Conservation (phyloP, 2,113 vertebrate genomes). For the Hucho hucho region DNA sequence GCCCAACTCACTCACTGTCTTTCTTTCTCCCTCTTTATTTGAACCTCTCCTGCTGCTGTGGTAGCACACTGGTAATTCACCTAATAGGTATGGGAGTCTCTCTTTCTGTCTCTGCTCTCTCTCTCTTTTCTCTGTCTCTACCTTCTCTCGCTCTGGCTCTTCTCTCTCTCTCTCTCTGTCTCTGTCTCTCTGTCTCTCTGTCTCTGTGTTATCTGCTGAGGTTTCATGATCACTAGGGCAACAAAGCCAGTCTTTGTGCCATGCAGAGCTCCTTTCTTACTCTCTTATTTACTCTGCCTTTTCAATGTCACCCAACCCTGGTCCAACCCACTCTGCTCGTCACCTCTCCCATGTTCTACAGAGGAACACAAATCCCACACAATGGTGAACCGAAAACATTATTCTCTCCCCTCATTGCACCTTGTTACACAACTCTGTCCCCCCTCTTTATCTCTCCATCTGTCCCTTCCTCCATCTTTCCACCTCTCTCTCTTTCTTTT, state of each 20-base stretch:
- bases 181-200: slow-evolving; percentile 19
- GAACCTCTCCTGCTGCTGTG: no score
- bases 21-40: slow-evolving; percentile 5
- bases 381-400: slow-evolving; percentile 43
- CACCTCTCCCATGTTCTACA: slow-evolving; percentile 45
- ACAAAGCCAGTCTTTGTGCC: slow-evolving; percentile 57
- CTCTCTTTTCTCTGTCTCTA: no score
- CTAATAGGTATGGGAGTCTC: no score
- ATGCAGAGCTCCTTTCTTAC: slow-evolving; percentile 20
- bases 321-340: background rate
- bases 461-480: no score
- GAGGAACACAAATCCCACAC: slow-evolving; percentile 32
- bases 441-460: background rate
- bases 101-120: no score
- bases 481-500: background rate
- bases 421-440: slow-evolving; percentile 37
- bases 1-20: slow-evolving; percentile 24
- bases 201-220: slow-evolving; percentile 50
- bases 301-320: slow-evolving; percentile 20
- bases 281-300: slow-evolving; percentile 48
- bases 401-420: slow-evolving; percentile 5
- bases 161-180: no score
- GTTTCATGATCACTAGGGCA: slow-evolving; percentile 49
- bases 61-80: no score
- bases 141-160: no score